A percentile compares a stretch with the other conserved stretches of the same genome.
Conservation (phyloP, 2,113 vertebrate species). For the Psilopogon haemacephalus region DNA sequence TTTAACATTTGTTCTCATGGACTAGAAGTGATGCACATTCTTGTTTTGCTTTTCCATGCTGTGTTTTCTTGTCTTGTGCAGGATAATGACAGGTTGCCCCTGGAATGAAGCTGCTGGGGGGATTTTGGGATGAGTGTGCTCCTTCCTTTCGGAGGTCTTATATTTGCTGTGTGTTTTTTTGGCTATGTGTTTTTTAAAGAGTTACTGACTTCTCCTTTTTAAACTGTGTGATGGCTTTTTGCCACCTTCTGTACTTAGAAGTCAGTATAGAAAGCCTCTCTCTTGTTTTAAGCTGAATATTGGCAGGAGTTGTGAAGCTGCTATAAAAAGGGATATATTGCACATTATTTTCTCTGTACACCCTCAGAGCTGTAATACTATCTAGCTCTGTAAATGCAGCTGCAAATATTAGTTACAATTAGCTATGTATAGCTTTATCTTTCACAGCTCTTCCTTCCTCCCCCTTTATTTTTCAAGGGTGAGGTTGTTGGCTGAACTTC, state of each 20-base stretch:
- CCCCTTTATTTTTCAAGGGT: background rate
- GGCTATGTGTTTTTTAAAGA: background rate
- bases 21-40: constrained; percentile 21
- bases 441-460: background rate
- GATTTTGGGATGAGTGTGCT: background rate
- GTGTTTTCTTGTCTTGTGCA: background rate
- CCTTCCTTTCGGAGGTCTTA: background rate
- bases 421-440: background rate
- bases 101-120: background rate
- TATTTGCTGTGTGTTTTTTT: background rate
- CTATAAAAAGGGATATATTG: background rate
- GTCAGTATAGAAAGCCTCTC: background rate
- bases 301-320: background rate
- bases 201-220: background rate
- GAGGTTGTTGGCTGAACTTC: background rate
- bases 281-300: background rate
- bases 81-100: constrained; percentile 22
- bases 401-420: background rate
- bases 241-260: background rate
- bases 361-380: background rate
- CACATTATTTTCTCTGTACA: background rate
- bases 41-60: constrained; percentile 19
- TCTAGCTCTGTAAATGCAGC: background rate
- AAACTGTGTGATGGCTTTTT: background rate
- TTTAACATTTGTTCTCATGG: constrained; percentile 46